Conservation (phyloP, 2,797 vertebrate species). For the Helarctos malayanus region DNA sequence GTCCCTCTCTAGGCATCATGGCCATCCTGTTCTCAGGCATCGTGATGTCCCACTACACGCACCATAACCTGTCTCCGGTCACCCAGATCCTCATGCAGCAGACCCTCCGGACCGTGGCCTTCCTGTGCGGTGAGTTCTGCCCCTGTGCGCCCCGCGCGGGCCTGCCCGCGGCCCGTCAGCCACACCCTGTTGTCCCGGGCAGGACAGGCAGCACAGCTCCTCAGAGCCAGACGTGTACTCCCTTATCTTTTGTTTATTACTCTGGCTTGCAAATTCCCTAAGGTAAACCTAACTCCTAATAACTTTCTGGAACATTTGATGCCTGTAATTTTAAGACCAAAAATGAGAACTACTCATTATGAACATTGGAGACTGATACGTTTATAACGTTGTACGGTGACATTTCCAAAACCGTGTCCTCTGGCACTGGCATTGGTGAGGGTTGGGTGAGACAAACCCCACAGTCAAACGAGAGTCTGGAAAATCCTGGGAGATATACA, state of each 20-base stretch:
- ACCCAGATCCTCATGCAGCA: conserved; percentile 99
- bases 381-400: conserved; percentile 38
- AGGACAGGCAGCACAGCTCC: neutral
- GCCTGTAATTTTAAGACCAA: neutral
- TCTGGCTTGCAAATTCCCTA: neutral
- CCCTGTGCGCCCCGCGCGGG: fast-evolving
- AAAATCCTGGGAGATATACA: neutral
- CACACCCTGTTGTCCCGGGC: neutral
- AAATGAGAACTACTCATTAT: neutral
- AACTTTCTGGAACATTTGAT: neutral
- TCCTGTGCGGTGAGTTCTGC: conserved; percentile 95
- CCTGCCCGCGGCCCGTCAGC: neutral
- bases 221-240: neutral
- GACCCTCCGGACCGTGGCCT: conserved; percentile 97
- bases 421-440: neutral
- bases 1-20: conserved; percentile 95
- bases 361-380: neutral
- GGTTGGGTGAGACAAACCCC: neutral
- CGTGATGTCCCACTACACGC: conserved; percentile 99
- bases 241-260: neutral
- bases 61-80: conserved; percentile 98
- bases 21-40: conserved; percentile 99
- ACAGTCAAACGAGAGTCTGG: neutral
- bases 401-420: neutral
- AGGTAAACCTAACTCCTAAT: neutral